Evolutionary conservation across 1,140 invertebrate genomes (phyloP).

Genomic region (Tetramorium alpestre): DNA sequence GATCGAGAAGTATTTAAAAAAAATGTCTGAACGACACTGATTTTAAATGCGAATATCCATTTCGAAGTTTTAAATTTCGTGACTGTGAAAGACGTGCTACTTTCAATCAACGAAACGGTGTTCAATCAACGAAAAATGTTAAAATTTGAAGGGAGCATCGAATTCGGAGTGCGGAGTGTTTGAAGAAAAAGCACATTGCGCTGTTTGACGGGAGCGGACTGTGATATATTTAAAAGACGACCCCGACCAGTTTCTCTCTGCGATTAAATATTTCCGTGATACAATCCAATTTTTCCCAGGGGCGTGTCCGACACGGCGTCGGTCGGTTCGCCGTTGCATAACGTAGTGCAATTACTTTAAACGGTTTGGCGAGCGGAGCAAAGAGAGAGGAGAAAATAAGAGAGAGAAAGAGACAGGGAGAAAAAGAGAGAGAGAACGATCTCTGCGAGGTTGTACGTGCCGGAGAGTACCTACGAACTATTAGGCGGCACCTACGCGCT

Average conservation of each 20-base stretch:
- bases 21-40: neutral
- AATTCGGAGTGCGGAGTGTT: neutral
- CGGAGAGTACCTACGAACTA: conserved; percentile 62
- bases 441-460: conserved; percentile 48
- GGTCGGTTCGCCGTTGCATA: conserved; percentile 33
- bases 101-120: neutral
- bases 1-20: neutral
- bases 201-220: neutral
- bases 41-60: neutral
- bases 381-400: neutral
- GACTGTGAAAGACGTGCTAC: neutral
- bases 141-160: neutral
- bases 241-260: conserved; percentile 2
- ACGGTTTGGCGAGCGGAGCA: neutral
- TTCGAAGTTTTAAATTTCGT: conserved; percentile 1
- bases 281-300: conserved; percentile 49
- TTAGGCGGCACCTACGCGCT: conserved; percentile 65
- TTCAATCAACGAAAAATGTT: neutral
- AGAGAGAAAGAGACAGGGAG: neutral
- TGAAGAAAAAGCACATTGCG: neutral
- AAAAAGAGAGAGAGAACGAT: conserved; percentile 14
- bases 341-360: conserved; percentile 59
- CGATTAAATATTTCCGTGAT: conserved; percentile 43
- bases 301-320: conserved; percentile 18
- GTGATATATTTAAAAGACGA: conserved; percentile 10